These are phyloP conservation scores for Megamerina dolium DNA, from an alignment of 2,888 invertebrate genomes.

Conservation along the genomic window DNA sequence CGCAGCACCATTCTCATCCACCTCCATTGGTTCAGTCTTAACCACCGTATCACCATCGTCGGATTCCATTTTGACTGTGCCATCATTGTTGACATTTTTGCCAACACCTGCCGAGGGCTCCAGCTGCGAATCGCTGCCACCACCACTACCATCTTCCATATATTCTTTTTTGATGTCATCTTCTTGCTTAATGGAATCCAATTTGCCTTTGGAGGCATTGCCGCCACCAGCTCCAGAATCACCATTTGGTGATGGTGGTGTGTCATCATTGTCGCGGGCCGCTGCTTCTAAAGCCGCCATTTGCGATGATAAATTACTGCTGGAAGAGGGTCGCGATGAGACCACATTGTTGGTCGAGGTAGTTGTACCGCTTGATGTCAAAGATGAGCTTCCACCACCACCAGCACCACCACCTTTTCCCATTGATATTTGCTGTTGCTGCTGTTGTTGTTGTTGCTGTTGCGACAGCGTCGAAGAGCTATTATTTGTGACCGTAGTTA, in stretches of 20 bases:
- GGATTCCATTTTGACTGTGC: constrained; percentile 44
- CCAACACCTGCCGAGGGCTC: constrained; percentile 52
- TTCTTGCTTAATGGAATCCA: constrained; percentile 61
- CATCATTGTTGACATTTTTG: constrained; percentile 60
- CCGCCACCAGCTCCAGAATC: constrained; percentile 38
- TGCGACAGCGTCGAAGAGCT: constrained; percentile 23
- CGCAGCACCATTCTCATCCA: constrained; percentile 33
- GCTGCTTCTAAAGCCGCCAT: constrained; percentile 69
- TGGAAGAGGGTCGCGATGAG: constrained; percentile 46
- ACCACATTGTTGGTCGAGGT: constrained; percentile 26
- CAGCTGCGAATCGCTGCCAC: constrained; percentile 46
- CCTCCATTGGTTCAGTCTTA: constrained; percentile 50
- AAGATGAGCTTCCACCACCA: constrained; percentile 28
- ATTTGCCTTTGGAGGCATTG: constrained; percentile 56
- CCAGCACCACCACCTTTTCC: constrained; percentile 35
- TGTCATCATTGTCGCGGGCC: constrained; percentile 59
- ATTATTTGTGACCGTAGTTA: constrained; percentile 23
- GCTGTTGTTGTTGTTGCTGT: no score
- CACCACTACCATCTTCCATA: constrained; percentile 53
- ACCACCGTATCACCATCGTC: constrained; percentile 46
- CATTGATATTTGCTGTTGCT: constrained; percentile 29
- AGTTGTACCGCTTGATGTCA: constrained; percentile 28
- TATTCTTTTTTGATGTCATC: constrained; percentile 62
- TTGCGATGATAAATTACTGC: constrained; percentile 59
- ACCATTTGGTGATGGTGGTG: constrained; percentile 55